Base-by-base conservation (phyloP, 64 coral and sea anemone genomes). In the Exaiptasia diaphana region DNA sequence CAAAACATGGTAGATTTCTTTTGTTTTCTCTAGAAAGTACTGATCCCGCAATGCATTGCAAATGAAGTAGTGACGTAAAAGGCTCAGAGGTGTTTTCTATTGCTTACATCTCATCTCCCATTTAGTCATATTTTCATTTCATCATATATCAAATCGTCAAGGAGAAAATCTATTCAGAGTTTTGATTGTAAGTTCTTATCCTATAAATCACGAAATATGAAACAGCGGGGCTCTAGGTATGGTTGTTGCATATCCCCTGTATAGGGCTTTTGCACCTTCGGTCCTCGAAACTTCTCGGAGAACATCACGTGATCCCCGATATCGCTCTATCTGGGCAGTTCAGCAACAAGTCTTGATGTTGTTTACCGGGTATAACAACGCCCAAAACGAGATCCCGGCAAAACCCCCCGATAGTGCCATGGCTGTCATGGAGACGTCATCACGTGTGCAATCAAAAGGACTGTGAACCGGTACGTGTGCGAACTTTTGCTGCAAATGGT, bases 321-420 rank as follows among this genome's bases (percentile, higher is more conserved):
- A 93, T 31, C 36, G 29, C 22, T 83, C 90, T 29, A 63, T 36
- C 3, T 82, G 90, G 12, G 90, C 90, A 1, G 77, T 86, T 52
- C 62, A 58, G 36, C 67, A 74, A 10, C 90, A 45, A 13, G 83
- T 87, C 39, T 80, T 82, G 37, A 93, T 26, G 1, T 70, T 53
- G 23, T 93, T 83, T 14, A 64, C 68, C 3, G 90, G 90, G 44
- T 86, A 63, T 20, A 56, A 34, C 18, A 87, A 21, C 18, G 74
- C 53, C 90, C 90, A 93, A 50, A 38, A 64, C 8, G 68, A 27
- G n/a, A 62, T 48, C 39, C 90, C 90, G n/a, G 90, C 76, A 34
- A 80, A 24, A 15, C 90, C 83, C 1, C 90, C 90, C 17, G 90
- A 82, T 38, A 87, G 5, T 17, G 73, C 67, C 23, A 93, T 86